Conservation (phyloP, 2,888 invertebrate species). For the Hypolimnas misippus region DNA sequence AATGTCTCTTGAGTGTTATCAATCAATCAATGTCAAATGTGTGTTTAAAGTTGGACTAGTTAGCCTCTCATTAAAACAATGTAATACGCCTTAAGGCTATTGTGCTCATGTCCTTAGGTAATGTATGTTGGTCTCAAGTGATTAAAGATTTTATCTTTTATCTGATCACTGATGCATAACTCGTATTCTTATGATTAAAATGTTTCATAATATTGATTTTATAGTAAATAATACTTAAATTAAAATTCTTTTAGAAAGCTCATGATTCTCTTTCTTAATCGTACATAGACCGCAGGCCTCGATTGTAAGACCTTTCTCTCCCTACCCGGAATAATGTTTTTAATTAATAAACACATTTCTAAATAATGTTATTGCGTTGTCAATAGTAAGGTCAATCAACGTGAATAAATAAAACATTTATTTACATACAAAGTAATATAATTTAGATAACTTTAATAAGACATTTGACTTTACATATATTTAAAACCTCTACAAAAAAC, state of each 20-base stretch:
- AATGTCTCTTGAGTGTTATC: slow-evolving; percentile 7
- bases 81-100: slow-evolving; percentile 12
- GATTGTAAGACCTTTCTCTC: slow-evolving; percentile 25
- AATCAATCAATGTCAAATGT: slow-evolving; percentile 28
- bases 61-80: slow-evolving; percentile 19
- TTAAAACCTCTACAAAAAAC: no score
- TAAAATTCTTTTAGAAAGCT: slow-evolving; percentile 7
- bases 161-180: not conserved
- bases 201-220: not conserved
- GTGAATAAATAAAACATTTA: no score
- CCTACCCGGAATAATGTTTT: slow-evolving; percentile 7
- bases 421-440: no score
- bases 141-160: not conserved
- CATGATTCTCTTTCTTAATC: slow-evolving; percentile 18
- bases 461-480: no score
- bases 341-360: not conserved
- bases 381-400: no score
- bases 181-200: not conserved
- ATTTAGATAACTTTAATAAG: no score
- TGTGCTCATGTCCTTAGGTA: slow-evolving; percentile 10
- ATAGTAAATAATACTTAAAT: not conserved
- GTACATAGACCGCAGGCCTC: slow-evolving; percentile 13
- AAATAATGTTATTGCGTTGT: no score
- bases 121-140: not conserved
- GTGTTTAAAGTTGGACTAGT: slow-evolving; percentile 4